These are phyloP conservation scores for Nomada ferruginata DNA, from an alignment of 2,888 invertebrate species.

Conservation along the genomic window DNA sequence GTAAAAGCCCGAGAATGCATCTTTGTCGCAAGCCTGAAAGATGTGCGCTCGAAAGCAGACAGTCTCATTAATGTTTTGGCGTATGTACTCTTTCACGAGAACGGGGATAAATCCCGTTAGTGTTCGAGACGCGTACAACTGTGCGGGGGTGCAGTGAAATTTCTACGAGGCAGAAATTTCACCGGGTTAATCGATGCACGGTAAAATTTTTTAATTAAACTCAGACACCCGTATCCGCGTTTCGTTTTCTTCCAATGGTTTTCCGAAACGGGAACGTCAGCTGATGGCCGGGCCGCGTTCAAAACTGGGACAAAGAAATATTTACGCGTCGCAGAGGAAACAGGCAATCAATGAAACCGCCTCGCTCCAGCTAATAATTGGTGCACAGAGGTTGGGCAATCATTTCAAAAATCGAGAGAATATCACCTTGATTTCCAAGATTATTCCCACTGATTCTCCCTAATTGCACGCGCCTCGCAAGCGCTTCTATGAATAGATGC, in stretches of 20 bases:
- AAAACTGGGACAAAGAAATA: slow-evolving; percentile 35
- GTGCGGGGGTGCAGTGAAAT: not conserved
- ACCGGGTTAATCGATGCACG: slow-evolving; percentile 10
- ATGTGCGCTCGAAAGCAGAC: not conserved
- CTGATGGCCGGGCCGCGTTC: not conserved
- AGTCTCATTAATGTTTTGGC: slow-evolving; percentile 17
- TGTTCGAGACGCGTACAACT: not conserved
- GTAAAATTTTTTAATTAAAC: slow-evolving; percentile 54
- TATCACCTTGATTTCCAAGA: slow-evolving; percentile 45
- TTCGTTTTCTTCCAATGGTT: slow-evolving; percentile 27
- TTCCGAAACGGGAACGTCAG: slow-evolving; percentile 13
- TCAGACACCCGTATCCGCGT: slow-evolving; percentile 16
- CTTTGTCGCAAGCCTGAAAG: not conserved
- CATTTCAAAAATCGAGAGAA: slow-evolving; percentile 42
- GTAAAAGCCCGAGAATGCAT: not conserved
- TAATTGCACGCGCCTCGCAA: slow-evolving; percentile 28
- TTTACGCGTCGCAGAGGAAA: slow-evolving; percentile 27
- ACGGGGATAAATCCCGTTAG: slow-evolving; percentile 2
- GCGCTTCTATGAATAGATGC: slow-evolving; percentile 35
- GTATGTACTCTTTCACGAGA: not conserved
- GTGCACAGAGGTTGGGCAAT: slow-evolving; percentile 34
- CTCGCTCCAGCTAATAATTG: slow-evolving; percentile 31
- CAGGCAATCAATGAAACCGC: slow-evolving; percentile 16
- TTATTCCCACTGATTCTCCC: slow-evolving; percentile 26
- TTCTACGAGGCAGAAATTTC: slow-evolving; percentile 2